Conservation (phyloP, 2,797 vertebrate species). For the Amblyraja radiata region DNA sequence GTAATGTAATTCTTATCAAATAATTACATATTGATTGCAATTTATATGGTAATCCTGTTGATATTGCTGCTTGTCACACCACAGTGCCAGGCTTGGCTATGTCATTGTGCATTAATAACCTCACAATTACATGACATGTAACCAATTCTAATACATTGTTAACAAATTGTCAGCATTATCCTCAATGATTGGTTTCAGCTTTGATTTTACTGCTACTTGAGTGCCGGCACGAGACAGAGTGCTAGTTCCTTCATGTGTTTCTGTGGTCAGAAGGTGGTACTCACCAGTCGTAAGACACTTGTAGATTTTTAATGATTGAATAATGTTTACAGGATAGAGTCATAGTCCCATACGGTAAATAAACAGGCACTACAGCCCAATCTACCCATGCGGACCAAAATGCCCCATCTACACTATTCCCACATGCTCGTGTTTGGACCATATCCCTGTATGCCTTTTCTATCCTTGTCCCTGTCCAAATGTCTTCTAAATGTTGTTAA, state of each 20-base stretch:
- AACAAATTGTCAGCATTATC: background rate
- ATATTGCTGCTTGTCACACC: background rate
- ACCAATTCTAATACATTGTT: conserved; percentile 6
- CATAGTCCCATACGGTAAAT: too few species aligned
- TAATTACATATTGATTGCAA: conserved; percentile 37
- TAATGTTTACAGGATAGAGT: background rate
- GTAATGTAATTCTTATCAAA: conserved; percentile 29
- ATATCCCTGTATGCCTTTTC: too few species aligned
- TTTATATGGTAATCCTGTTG: conserved; percentile 35
- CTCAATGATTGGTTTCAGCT: background rate
- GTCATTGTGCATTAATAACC: conserved; percentile 25
- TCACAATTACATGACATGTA: conserved; percentile 27
- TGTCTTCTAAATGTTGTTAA: too few species aligned
- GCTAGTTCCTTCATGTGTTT: too few species aligned
- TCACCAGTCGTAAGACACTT: too few species aligned
- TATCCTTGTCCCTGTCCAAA: too few species aligned
- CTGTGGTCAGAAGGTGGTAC: background rate
- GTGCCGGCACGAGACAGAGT: background rate
- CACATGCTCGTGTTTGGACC: too few species aligned
- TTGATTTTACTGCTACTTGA: too few species aligned
- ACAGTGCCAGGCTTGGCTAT: background rate
- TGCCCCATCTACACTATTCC: too few species aligned
- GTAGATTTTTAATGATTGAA: background rate
- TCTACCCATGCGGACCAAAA: too few species aligned
- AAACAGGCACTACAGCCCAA: too few species aligned